Conservation (phyloP, 2,113 vertebrate species). For the Zapus hudsonius region DNA sequence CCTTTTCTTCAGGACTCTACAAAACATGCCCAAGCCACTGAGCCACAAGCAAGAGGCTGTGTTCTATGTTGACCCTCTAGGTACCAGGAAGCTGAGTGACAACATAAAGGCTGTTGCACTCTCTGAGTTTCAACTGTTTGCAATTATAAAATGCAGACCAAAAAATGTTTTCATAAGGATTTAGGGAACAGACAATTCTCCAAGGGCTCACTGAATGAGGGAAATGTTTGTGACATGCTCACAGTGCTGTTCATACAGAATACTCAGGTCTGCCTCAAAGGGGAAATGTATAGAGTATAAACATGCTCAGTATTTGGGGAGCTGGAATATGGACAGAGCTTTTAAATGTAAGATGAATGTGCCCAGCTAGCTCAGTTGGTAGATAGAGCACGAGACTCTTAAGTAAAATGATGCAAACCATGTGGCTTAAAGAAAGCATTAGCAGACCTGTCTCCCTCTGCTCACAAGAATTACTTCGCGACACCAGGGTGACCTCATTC, state of each 20-base stretch:
- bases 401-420: neutral
- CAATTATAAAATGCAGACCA: slow-evolving; percentile 4
- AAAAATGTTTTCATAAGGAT: neutral
- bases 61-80: neutral
- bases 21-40: neutral
- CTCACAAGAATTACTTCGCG: neutral
- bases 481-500: neutral
- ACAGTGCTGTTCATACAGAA: neutral
- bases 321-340: neutral
- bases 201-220: neutral
- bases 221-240: neutral
- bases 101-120: neutral
- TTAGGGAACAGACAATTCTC: neutral
- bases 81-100: neutral
- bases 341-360: neutral
- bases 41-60: neutral
- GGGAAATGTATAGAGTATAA: neutral
- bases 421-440: neutral
- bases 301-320: neutral
- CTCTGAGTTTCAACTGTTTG: slow-evolving; percentile 11
- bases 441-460: neutral
- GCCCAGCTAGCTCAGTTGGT: too few relatives aligned
- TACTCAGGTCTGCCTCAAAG: neutral
- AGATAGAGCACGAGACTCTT: too few relatives aligned
- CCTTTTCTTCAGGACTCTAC: neutral